Conservation (phyloP, 1,140 invertebrate species). For the Pentalonia nigronervosa region DNA sequence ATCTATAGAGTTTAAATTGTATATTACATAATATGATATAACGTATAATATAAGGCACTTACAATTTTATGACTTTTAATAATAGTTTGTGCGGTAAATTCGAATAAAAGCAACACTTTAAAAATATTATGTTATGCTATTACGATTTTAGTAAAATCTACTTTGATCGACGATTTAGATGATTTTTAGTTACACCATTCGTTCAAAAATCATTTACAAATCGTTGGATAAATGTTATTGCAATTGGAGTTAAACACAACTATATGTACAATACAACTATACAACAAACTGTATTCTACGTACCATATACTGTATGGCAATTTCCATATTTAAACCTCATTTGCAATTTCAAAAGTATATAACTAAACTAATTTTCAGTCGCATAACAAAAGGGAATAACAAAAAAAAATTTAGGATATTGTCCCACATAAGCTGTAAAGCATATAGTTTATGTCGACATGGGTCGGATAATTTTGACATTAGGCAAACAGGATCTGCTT, state of each 20-base stretch:
- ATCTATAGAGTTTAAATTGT: too few species aligned
- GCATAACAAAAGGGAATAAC: not conserved
- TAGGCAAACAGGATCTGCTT: not conserved
- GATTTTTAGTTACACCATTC: not conserved
- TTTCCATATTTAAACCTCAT: conserved; percentile 19
- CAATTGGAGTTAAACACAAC: not conserved
- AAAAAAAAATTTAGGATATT: not conserved
- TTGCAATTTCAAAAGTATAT: conserved; percentile 1
- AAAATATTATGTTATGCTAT: not conserved
- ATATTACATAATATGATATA: too few species aligned
- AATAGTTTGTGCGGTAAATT: not conserved
- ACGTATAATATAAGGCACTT: too few species aligned
- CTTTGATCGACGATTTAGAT: not conserved
- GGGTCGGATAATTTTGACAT: conserved; percentile 51
- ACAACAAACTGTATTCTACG: not conserved
- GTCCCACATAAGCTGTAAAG: not conserved
- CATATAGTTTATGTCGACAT: conserved; percentile 14
- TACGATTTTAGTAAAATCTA: not conserved
- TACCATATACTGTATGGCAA: not conserved
- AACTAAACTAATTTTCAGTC: conserved; percentile 9
- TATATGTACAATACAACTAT: too few species aligned
- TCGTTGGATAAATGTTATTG: not conserved
- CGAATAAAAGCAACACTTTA: not conserved
- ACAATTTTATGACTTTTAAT: not conserved
- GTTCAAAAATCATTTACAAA: not conserved